Evolutionary conservation across 2,113 vertebrate species (phyloP).

Genomic region (Rhombomys opimus): DNA sequence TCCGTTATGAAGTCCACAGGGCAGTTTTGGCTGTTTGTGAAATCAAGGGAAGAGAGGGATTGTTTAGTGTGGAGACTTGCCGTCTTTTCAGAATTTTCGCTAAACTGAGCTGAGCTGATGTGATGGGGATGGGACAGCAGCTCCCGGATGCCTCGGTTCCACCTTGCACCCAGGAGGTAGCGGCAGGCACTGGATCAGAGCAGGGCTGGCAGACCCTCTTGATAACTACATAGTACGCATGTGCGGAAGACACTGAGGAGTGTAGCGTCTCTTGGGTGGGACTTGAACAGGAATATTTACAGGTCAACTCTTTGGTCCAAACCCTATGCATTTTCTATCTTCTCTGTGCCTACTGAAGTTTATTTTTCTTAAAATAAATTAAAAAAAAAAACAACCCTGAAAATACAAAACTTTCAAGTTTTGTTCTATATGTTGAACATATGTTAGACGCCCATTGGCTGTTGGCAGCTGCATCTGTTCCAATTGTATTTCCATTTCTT

Average conservation of each 20-base stretch:
- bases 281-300: neutral
- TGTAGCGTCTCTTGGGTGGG: neutral
- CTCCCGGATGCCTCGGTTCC: neutral
- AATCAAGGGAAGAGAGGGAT: neutral
- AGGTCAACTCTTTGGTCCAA: neutral
- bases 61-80: neutral
- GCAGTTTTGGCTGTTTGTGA: neutral
- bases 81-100: neutral
- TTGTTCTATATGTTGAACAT: neutral
- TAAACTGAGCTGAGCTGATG: neutral
- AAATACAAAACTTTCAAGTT: slow-evolving; percentile 14
- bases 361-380: neutral
- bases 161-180: neutral
- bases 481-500: slow-evolving; percentile 7
- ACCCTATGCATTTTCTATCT: slow-evolving; percentile 2
- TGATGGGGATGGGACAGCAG: neutral
- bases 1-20: neutral
- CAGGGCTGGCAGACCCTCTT: neutral
- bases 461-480: neutral
- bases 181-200: neutral
- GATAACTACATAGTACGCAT: neutral
- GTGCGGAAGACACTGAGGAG: neutral
- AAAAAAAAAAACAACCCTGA: neutral
- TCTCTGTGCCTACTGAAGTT: neutral
- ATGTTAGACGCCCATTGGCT: neutral